A percentile compares a stretch with the other conserved stretches of the same genome.
Conservation (phyloP, 37 sponge, comb jelly and placozoan genomes). For the Mnemiopsis leidyi region DNA sequence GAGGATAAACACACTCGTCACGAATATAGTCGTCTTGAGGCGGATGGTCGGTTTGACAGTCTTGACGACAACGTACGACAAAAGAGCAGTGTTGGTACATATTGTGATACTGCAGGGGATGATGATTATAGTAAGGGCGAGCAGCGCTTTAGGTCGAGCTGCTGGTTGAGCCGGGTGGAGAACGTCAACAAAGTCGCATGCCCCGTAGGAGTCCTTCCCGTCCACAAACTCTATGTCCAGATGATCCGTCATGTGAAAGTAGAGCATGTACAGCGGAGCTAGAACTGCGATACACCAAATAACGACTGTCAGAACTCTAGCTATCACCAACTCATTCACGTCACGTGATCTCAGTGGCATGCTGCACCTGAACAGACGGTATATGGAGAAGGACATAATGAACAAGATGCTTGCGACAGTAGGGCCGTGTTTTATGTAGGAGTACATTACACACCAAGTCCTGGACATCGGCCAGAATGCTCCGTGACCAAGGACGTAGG, state of each 20-base stretch:
- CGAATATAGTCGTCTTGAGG: neutral
- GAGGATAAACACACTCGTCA: neutral
- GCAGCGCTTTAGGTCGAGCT: slow-evolving; percentile 4
- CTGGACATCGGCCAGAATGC: neutral
- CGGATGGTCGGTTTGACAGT: neutral
- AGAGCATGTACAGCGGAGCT: neutral
- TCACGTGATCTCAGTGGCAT: neutral
- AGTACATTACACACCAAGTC: neutral
- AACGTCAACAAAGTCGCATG: neutral
- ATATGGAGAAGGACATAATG: slow-evolving; percentile 9
- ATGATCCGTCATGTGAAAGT: neutral
- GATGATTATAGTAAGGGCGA: neutral
- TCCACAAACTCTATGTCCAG: neutral
- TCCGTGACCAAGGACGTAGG: slow-evolving; percentile 11
- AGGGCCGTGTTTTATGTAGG: slow-evolving; percentile 30
- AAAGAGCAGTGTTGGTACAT: neutral
- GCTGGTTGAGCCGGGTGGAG: neutral
- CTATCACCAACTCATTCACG: neutral
- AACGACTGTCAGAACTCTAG: neutral
- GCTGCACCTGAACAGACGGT: slow-evolving; percentile 1
- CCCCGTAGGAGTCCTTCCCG: neutral
- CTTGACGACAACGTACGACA: neutral
- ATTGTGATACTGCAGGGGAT: neutral
- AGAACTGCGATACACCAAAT: neutral
- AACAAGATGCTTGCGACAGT: neutral